Conservation (phyloP, 2,888 invertebrate genomes). For the Heliconius charithonia region DNA sequence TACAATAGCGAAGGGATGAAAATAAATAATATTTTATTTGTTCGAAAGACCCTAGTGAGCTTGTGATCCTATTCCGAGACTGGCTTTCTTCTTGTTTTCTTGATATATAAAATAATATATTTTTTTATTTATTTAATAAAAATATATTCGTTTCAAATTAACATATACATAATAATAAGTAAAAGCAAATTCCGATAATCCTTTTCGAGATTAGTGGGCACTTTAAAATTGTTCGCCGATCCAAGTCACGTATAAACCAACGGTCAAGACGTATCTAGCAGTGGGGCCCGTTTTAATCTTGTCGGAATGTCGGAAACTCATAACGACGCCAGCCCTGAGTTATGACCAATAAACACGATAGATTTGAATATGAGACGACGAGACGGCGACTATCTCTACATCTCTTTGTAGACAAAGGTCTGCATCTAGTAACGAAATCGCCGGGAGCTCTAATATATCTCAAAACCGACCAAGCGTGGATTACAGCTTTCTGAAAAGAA, state of each 20-base stretch:
- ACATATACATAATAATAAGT: not conserved
- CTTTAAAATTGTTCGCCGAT: slow-evolving; percentile 47
- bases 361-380: slow-evolving; percentile 64
- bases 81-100: no score
- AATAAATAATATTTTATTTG: no score
- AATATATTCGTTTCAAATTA: not conserved
- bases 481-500: slow-evolving; percentile 37
- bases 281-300: slow-evolving; percentile 69
- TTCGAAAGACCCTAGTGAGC: no score
- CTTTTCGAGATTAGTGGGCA: slow-evolving; percentile 5
- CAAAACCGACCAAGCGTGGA: slow-evolving; percentile 38
- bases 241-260: slow-evolving; percentile 66
- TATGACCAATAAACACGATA: slow-evolving; percentile 74
- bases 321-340: slow-evolving; percentile 69
- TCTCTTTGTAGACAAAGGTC: slow-evolving; percentile 40
- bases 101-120: no score
- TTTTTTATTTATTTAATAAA: not conserved
- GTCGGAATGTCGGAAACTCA: slow-evolving; percentile 69
- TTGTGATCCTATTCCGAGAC: no score
- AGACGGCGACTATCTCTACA: slow-evolving; percentile 45
- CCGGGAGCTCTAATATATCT: slow-evolving; percentile 34
- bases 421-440: slow-evolving; percentile 32
- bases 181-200: not conserved
- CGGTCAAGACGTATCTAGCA: slow-evolving; percentile 39
- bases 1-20: no score